Evolutionary conservation across 1,140 invertebrate genomes (phyloP), one percentile per base, ranked within the genome.

Genomic region (Listronotus bonariensis): DNA sequence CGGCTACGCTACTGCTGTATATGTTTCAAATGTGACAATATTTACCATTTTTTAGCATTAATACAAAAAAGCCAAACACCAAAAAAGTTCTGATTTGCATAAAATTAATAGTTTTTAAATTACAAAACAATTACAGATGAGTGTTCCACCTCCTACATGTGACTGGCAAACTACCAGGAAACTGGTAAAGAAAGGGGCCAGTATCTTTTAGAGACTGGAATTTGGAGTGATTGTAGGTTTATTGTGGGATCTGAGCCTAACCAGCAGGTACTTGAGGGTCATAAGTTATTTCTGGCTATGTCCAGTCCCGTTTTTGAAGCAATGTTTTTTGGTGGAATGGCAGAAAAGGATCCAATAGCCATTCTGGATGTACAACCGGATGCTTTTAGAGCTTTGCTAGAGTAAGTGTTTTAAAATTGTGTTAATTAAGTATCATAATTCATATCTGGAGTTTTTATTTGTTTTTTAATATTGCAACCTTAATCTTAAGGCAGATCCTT

Each of bases 301-400:
- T 87, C 89, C 0, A 92, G 90, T 69, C 92, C 92, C 9, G 92
- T 92, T 2, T 91, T 84, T 84, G 91, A 85, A 82, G 89, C 83
- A 68, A 92, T 80, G 92, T 92, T 93, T 83, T 93, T 81, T 83
- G 88, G 84, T 74, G 88, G 74, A 75, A 87, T 82, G 83, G 87
- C 85, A 72, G 89, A 79, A 80, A 91, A 84, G 69, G 82, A 86
- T 69, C 87, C 88, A 0, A 92, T 94, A 66, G 83, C 85, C 3
- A 92, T 95, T 69, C 81, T 87, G 20, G 92, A 95, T 80, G 88
- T 93, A 4, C 89, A 92, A 74, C 90, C 92, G 4, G 89, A 93
- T 71, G 90, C 91, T 8, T 95, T 95, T 71, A 88, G 88, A 77
- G 86, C 88, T 11, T 79, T 94, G 60, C 74, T 92, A 3, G 84